Conservation (phyloP, 2,797 vertebrate species). For the Cossypha dichroa region DNA sequence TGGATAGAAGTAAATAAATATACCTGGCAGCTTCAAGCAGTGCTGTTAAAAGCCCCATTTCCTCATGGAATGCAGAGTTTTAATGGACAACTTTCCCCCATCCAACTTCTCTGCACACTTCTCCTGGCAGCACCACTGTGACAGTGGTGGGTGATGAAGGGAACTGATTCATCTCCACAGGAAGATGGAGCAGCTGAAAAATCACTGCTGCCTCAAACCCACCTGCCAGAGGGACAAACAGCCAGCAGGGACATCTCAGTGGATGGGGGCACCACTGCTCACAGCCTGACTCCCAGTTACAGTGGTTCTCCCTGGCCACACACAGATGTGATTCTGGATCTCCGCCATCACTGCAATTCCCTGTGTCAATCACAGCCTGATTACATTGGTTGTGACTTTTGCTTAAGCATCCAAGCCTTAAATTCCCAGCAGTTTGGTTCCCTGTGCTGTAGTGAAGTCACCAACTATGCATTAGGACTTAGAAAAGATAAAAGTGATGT, state of each 20-base stretch:
- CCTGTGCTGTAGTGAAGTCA: neutral
- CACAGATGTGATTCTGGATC: neutral
- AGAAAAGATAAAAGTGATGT: neutral
- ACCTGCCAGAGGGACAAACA: neutral
- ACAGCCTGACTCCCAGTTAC: neutral
- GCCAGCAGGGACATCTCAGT: accelerated
- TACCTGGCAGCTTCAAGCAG: neutral
- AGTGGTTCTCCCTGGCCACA: accelerated
- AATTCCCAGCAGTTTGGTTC: neutral
- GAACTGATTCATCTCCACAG: neutral
- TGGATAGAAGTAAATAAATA: neutral
- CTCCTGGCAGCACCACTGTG: accelerated
- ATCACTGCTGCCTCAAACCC: neutral
- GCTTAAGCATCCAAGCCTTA: neutral
- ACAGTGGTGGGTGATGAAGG: accelerated
- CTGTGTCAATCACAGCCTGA: neutral
- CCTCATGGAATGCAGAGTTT: neutral
- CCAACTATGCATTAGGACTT: neutral
- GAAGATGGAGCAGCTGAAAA: neutral
- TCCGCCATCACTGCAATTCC: neutral
- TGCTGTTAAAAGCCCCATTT: neutral
- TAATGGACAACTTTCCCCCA: neutral
- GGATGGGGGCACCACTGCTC: neutral
- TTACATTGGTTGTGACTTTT: neutral
- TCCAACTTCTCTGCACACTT: neutral